These are phyloP conservation scores for Pristionchus exspectatus DNA, from an alignment of 2,888 invertebrate genomes.

Conservation along the genomic window DNA sequence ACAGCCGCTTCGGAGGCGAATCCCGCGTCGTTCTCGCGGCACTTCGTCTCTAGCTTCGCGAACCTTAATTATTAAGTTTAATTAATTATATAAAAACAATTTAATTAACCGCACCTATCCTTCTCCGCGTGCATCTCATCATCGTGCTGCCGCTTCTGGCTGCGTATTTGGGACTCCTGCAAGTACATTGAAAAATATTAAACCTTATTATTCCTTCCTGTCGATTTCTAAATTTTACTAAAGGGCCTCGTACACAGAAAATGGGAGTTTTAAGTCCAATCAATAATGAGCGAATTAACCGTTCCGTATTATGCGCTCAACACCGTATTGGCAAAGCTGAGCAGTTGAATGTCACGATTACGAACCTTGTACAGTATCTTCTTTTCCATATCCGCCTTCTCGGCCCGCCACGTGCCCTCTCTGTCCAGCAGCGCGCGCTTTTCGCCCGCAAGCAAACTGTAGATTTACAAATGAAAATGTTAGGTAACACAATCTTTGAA, in stretches of 20 bases:
- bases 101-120: not conserved
- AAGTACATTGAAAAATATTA: too few relatives aligned
- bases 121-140: not conserved
- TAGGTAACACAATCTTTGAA: too few relatives aligned
- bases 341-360: too few relatives aligned
- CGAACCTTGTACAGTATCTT: slow-evolving; percentile 46
- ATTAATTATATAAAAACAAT: not conserved
- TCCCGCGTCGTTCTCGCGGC: not conserved
- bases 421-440: not conserved
- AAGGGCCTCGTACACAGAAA: too few relatives aligned
- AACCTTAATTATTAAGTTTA: not conserved
- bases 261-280: too few relatives aligned
- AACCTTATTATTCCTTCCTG: too few relatives aligned
- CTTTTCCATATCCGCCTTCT: slow-evolving; percentile 43
- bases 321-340: too few relatives aligned
- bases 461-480: too few relatives aligned
- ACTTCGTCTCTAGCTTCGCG: slow-evolving; percentile 7
- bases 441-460: slow-evolving; percentile 10
- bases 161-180: slow-evolving; percentile 48
- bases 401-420: slow-evolving; percentile 8
- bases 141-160: slow-evolving; percentile 27
- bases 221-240: too few relatives aligned
- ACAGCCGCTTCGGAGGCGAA: slow-evolving; percentile 18
- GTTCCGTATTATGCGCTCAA: too few relatives aligned
- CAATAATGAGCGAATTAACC: too few relatives aligned